phyloP scores from a whole-genome alignment of 2,888 invertebrate species.

The Digitonthophagus gazella region DNA sequence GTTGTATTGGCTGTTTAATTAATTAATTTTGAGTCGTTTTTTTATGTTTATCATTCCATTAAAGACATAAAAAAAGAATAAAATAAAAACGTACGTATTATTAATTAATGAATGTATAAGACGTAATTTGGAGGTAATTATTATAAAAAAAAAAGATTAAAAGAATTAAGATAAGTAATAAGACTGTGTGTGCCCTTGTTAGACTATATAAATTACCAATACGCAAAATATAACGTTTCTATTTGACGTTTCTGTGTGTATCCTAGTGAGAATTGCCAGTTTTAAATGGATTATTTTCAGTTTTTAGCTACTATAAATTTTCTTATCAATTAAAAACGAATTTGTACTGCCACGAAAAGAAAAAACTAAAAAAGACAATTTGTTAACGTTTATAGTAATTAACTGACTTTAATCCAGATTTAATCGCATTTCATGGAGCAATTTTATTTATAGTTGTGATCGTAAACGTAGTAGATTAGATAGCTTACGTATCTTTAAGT shows the following conservation, averaged over 20 bases:
- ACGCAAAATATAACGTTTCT: neutral
- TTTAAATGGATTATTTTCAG: too few relatives aligned
- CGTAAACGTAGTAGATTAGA: neutral
- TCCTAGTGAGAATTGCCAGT: too few relatives aligned
- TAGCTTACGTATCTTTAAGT: neutral
- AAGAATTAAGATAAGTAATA: neutral
- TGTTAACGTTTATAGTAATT: too few relatives aligned
- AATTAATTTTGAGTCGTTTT: neutral
- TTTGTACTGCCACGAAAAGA: too few relatives aligned
- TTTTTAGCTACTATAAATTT: too few relatives aligned
- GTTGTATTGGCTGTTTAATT: neutral
- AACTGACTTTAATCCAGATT: too few relatives aligned
- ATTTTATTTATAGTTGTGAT: neutral
- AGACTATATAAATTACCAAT: neutral
- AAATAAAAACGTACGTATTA: neutral
- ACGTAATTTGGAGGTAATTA: neutral
- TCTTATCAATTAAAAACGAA: too few relatives aligned
- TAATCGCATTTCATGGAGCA: neutral
- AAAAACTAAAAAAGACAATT: too few relatives aligned
- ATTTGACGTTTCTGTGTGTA: too few relatives aligned
- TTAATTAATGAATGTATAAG: neutral
- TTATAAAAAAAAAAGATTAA: too few relatives aligned
- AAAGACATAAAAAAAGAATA: neutral
- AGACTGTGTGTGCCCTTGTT: neutral
- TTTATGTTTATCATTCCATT: constrained; percentile 4